These are phyloP conservation scores for Eunapius fragilis DNA, from an alignment of 37 sponge, comb jelly and placozoan genomes.

Conservation along the genomic window DNA sequence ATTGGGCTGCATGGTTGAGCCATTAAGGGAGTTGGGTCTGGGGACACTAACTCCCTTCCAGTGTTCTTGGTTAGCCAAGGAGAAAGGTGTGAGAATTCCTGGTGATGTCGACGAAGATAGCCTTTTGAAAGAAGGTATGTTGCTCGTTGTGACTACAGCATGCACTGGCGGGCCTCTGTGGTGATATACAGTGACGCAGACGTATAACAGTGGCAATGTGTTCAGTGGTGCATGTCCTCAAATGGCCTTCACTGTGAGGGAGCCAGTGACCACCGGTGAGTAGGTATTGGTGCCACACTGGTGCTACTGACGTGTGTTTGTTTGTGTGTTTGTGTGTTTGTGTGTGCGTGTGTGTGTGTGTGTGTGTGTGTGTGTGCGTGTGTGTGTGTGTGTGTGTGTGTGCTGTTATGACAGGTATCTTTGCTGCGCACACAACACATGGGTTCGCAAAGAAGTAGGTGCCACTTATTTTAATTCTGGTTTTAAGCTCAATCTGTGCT, in stretches of 20 bases:
- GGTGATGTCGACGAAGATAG: neutral
- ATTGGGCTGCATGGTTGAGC: too few relatives aligned
- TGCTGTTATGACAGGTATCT: slow-evolving; percentile 40
- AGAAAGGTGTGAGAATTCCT: neutral
- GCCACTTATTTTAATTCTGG: neutral
- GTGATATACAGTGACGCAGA: slow-evolving; percentile 32
- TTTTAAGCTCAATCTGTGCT: neutral
- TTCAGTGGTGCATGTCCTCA: slow-evolving; percentile 29
- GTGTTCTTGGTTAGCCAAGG: neutral
- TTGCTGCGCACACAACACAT: slow-evolving; percentile 25
- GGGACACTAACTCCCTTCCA: neutral
- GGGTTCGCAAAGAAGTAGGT: slow-evolving; percentile 52
- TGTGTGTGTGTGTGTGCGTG: slow-evolving; percentile 36
- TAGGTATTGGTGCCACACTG: too few relatives aligned
- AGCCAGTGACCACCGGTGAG: slow-evolving; percentile 67
- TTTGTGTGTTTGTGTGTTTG: slow-evolving; percentile 31
- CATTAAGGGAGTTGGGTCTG: too few relatives aligned
- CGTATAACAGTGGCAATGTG: slow-evolving; percentile 40
- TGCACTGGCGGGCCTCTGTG: neutral
- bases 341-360: slow-evolving; percentile 4
- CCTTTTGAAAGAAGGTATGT: neutral
- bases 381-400: slow-evolving; percentile 43
- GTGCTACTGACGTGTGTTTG: neutral
- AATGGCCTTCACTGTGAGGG: slow-evolving; percentile 70
- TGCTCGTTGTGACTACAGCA: neutral